Percentiles rank a stretch among this genome's conserved stretches.
Conservation (phyloP, 1,140 invertebrate genomes). For the Harpegnathos saltator region DNA sequence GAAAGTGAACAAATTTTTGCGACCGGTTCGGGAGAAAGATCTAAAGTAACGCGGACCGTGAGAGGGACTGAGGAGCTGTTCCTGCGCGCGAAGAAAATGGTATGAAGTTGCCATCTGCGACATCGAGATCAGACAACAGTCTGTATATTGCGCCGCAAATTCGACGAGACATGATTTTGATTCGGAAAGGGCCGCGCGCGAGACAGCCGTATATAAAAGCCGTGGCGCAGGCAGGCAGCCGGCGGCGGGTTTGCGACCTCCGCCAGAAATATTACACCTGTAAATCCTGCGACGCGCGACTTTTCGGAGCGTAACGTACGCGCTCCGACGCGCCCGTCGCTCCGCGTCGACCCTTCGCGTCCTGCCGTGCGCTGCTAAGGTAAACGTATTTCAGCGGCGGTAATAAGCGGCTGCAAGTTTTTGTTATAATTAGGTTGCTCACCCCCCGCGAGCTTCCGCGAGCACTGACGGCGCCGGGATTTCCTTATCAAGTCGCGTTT, state of each 20-base stretch:
- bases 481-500: constrained; percentile 33
- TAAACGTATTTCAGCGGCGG: constrained; percentile 32
- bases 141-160: too few relatives aligned
- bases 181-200: too few relatives aligned
- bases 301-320: constrained; percentile 23
- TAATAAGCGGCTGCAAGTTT: constrained; percentile 52
- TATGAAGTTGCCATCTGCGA: too few relatives aligned
- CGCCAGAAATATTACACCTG: constrained; percentile 38
- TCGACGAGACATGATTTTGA: too few relatives aligned
- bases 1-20: too few relatives aligned
- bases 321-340: constrained; percentile 23
- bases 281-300: constrained; percentile 39
- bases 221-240: too few relatives aligned
- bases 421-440: constrained; percentile 58
- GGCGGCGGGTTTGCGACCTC: background rate
- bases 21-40: too few relatives aligned
- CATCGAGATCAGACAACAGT: too few relatives aligned
- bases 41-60: too few relatives aligned
- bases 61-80: too few relatives aligned
- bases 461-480: constrained; percentile 27
- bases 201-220: too few relatives aligned
- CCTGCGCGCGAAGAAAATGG: too few relatives aligned
- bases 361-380: background rate
- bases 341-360: background rate
- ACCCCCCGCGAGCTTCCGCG: constrained; percentile 22